Base-by-base conservation (phyloP, 2,888 invertebrate genomes). In the Sisyra nigra region DNA sequence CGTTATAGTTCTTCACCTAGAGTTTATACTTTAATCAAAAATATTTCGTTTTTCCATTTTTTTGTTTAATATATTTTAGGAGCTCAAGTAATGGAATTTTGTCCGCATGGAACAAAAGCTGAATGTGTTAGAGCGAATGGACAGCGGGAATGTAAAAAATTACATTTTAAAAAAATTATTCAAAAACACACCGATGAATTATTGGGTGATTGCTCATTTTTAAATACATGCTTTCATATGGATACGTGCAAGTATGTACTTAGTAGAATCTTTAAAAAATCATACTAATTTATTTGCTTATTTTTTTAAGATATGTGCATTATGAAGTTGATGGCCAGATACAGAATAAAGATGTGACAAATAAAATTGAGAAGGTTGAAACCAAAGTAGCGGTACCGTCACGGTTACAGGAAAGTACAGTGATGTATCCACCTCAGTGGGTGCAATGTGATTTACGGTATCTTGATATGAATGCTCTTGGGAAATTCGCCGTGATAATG, bases 181-280 rank as follows among this genome's bases (percentile, higher is more conserved):
- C 92, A 88, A 60, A 72, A 80, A 42, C 96, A 96, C 58, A 97
- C 96, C 0, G 94, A 94, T 57, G 92, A 93, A 63, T 76, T 86
- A 1, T 68, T 96, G 2, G 96, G 97, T 0, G 97, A 97, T 61
- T 97, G 96, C 59, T 94, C 94, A 13, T 97, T 97, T 61, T 70
- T 97, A 2, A 97, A 97, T 61, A 97, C 96, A 0, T 97, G 96
- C 61, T 97, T 97, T 59, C 96, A 97, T 58, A 96, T 97, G 94
- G 94, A 96, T 52, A 91, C 88, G 32, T 97, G 96, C 76, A 94
- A 94, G 77, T 81, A 55, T 60, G 64, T 47, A 18, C 24, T 24
- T n/a, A n/a, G n/a, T n/a, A n/a, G n/a, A n/a, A n/a, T n/a, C n/a
- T n/a, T n/a, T n/a, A 8, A 17, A 13, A 31, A n/a, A n/a, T n/a